Conservation (phyloP, 2,888 invertebrate genomes). For the Drosophila demipolita region DNA sequence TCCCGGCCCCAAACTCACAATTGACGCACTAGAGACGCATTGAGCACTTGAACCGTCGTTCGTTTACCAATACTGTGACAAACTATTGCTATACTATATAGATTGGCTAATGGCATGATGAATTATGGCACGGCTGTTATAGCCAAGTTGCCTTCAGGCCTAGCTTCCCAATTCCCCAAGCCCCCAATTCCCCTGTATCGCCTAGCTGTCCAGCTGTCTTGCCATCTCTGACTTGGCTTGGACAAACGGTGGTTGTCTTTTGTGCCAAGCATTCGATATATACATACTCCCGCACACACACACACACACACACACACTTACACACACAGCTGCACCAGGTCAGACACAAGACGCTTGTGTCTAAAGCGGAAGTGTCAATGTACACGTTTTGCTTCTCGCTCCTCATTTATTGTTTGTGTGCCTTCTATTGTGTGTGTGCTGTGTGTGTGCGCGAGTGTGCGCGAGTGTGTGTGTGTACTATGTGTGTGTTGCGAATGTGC, state of each 20-base stretch:
- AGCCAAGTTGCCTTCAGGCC: slow-evolving; percentile 42
- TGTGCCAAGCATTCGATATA: slow-evolving; percentile 58
- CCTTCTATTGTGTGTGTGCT: slow-evolving; percentile 3
- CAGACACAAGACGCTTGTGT: slow-evolving; percentile 57
- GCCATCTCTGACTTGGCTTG: slow-evolving; percentile 45
- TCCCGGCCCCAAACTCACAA: slow-evolving; percentile 27
- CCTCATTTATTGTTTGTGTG: background rate
- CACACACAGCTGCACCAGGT: slow-evolving; percentile 16
- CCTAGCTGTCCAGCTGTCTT: slow-evolving; percentile 16
- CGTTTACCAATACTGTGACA: slow-evolving; percentile 33
- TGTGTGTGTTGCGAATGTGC: slow-evolving; percentile 6
- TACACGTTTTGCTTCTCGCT: slow-evolving; percentile 57
- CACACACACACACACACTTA: slow-evolving; percentile 21
- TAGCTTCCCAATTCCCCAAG: slow-evolving; percentile 8
- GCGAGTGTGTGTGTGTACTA: slow-evolving; percentile 10
- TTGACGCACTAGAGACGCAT: slow-evolving; percentile 63
- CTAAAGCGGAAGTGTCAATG: slow-evolving; percentile 76
- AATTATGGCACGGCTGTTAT: slow-evolving; percentile 62
- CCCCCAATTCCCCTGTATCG: slow-evolving; percentile 1
- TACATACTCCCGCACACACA: slow-evolving; percentile 29
- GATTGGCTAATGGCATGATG: slow-evolving; percentile 75
- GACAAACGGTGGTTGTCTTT: slow-evolving; percentile 56
- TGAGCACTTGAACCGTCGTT: slow-evolving; percentile 50
- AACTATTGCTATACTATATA: slow-evolving; percentile 47
- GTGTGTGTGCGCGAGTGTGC: background rate